Conservation (phyloP, 2,888 invertebrate genomes). For the Campoletis raptor region DNA sequence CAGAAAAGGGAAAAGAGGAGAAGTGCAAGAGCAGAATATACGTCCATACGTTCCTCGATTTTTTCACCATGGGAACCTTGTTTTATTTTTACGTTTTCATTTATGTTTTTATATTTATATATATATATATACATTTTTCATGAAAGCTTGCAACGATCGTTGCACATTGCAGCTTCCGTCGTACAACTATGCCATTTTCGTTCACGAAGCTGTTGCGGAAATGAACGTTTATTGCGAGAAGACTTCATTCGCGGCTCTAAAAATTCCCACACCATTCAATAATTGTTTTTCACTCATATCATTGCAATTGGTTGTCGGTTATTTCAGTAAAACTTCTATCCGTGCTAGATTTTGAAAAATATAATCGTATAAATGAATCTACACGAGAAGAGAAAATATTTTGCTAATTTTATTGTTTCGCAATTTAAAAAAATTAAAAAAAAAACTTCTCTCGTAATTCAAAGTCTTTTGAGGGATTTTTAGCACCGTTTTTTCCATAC, state of each 20-base stretch:
- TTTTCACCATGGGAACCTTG: constrained; percentile 18
- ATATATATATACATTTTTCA: constrained; percentile 12
- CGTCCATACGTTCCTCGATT: constrained; percentile 41
- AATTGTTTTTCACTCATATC: background rate
- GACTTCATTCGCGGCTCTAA: background rate
- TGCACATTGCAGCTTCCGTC: constrained; percentile 31
- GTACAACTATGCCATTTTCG: constrained; percentile 21
- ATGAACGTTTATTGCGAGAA: constrained; percentile 34
- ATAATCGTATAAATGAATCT: background rate
- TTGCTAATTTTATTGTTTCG: background rate
- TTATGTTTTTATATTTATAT: constrained; percentile 8
- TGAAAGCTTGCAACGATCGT: constrained; percentile 32
- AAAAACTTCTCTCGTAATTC: background rate
- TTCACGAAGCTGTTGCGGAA: constrained; percentile 31
- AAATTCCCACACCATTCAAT: background rate
- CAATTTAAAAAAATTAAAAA: background rate
- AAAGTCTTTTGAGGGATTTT: background rate
- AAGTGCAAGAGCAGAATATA: constrained; percentile 17
- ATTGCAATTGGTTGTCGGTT: background rate
- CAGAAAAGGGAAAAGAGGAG: constrained; percentile 24
- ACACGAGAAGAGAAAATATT: background rate
- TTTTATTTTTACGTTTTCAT: background rate
- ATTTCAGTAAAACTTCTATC: background rate
- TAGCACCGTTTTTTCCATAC: too few species aligned
- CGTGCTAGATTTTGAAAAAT: background rate